Conservation (phyloP, 2,888 invertebrate species). For the Noctua janthina region DNA sequence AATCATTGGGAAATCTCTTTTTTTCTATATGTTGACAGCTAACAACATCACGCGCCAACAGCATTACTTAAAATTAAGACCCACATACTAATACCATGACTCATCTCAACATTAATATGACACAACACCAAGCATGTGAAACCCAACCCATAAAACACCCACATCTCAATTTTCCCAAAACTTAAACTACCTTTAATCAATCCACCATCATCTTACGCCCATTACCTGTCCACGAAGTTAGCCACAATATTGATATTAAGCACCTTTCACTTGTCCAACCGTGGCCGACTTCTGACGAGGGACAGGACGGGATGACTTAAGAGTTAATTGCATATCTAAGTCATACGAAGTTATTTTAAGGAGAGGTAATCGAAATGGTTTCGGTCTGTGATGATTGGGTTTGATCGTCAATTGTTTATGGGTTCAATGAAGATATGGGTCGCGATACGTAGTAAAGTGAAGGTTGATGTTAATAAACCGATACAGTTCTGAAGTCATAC, state of each 20-base stretch:
- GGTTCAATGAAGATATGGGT: background rate
- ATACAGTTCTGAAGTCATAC: background rate
- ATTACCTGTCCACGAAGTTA: conserved; percentile 32
- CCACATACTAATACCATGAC: background rate
- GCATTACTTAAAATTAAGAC: background rate
- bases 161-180: background rate
- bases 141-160: background rate
- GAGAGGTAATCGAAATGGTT: conserved; percentile 8
- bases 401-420: conserved; percentile 3
- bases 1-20: background rate
- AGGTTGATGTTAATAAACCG: background rate
- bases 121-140: background rate
- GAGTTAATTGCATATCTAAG: conserved; percentile 32
- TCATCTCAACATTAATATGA: background rate
- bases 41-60: background rate
- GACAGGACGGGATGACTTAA: background rate
- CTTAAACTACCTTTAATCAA: background rate
- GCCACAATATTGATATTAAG: conserved; percentile 52
- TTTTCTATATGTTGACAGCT: background rate
- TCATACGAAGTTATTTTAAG: conserved; percentile 12
- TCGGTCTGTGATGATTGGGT: background rate
- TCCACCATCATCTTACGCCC: background rate
- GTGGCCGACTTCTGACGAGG: conserved; percentile 32
- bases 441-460: background rate
- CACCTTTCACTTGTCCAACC: background rate